phyloP scores from a whole-genome alignment of 2,113 vertebrate species.

The Delphinapterus leucas region DNA sequence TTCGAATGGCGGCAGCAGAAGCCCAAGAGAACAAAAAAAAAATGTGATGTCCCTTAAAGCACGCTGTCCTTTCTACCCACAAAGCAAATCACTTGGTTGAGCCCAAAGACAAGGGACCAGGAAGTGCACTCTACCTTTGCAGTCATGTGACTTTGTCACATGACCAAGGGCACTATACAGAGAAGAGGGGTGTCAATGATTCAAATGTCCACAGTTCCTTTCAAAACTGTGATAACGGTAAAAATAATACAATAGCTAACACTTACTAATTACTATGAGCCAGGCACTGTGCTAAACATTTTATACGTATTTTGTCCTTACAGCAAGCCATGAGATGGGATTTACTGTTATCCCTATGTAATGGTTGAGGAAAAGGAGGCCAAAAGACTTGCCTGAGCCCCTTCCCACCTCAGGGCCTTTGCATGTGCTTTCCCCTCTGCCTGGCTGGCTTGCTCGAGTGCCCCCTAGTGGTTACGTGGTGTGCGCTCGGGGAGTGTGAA shows the following conservation, averaged over 20 bases:
- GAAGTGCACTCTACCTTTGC: accelerated
- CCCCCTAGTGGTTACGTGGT: neutral
- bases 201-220: neutral
- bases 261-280: accelerated
- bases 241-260: neutral
- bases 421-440: neutral
- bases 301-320: neutral
- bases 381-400: neutral
- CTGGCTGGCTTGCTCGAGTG: no score
- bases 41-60: neutral
- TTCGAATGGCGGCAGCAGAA: neutral
- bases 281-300: neutral
- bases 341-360: neutral
- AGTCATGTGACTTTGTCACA: neutral
- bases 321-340: neutral
- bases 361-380: neutral
- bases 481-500: no score
- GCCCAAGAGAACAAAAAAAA: neutral
- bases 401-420: neutral
- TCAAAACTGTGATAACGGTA: neutral
- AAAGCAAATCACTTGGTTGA: neutral
- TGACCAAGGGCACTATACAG: neutral
- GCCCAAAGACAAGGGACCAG: neutral
- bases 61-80: neutral
- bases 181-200: neutral